Evolutionary conservation across 2,113 vertebrate species (phyloP).

Genomic region (Vulpes ferrilata): DNA sequence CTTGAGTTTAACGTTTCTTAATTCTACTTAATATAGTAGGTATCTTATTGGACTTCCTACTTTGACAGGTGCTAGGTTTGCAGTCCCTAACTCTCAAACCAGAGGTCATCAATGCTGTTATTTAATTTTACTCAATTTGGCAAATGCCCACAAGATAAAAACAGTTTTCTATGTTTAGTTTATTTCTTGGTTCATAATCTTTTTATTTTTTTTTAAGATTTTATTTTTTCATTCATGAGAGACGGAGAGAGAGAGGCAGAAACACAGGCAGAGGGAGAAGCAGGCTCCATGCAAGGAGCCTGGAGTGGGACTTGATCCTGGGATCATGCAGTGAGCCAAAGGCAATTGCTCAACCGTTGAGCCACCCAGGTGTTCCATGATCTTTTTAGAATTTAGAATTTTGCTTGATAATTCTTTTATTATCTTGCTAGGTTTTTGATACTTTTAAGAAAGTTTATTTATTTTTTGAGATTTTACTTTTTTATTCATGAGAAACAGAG

Average conservation of each 20-base stretch:
- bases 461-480: too few species aligned
- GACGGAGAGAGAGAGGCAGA: too few species aligned
- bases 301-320: too few species aligned
- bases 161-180: neutral
- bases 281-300: too few species aligned
- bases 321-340: too few species aligned
- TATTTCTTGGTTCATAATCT: neutral
- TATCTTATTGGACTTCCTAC: neutral
- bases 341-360: too few species aligned
- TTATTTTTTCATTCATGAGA: too few species aligned
- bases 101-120: neutral
- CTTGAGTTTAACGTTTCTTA: neutral
- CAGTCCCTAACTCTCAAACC: neutral
- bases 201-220: neutral
- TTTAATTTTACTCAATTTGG: neutral
- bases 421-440: neutral
- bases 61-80: neutral
- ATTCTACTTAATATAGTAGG: neutral
- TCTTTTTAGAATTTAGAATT: slow-evolving; percentile 8
- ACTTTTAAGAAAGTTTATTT: neutral
- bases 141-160: neutral
- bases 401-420: neutral
- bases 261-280: too few species aligned
- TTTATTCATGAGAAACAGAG: too few species aligned
- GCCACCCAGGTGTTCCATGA: neutral